Evolutionary conservation across 2,888 invertebrate species (phyloP), one percentile per base, ranked within the genome.

Genomic region (Eristalinus aeneus): DNA sequence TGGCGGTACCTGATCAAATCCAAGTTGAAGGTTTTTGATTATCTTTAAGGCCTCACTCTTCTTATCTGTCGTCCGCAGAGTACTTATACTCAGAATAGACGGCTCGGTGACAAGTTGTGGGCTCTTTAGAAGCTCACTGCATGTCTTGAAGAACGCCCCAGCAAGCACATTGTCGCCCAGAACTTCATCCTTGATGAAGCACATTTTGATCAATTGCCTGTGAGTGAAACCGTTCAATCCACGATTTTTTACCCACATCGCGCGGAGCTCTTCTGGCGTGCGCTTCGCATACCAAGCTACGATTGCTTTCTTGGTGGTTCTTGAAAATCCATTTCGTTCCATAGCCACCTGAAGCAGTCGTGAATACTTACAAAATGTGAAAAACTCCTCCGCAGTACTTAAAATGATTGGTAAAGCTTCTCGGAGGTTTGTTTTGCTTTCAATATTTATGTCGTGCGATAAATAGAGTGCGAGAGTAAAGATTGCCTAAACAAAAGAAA

Each of bases 281-380:
- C 89, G 89, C 12, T 76, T 56, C 46, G 89, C 88, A 74, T 92
- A 92, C 92, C 92, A 92, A 0, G 89, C 82, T 0, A 88, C 78
- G 6, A 92, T 84, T 2, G 92, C 90, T 73, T 91, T 92, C 6
- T 90, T 90, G 0, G 89, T 87, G 0, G 92, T 92, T 53, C 89
- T 90, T 2, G 89, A 90, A 11, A 92, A 88, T 0, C 89, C 88
- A 12, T 89, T 89, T 10, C 88, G 90, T 0, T 89, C 73, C 10
- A 88, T 31, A 2, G 89, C 9, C 2, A 83, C 88, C n/a, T 89
- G 90, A 34, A 92, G 88, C 0, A 87, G 65, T 16, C 86, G 75
- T 1, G 90, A 89, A 80, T 90, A 90, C 72, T 90, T 90, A 20
- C 89, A 88, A 46, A 92, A 91, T 2, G 90, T 56, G 39, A 92